These are phyloP conservation scores for Peromyscus californicus DNA, from an alignment of 2,113 vertebrate species.

Conservation along the genomic window DNA sequence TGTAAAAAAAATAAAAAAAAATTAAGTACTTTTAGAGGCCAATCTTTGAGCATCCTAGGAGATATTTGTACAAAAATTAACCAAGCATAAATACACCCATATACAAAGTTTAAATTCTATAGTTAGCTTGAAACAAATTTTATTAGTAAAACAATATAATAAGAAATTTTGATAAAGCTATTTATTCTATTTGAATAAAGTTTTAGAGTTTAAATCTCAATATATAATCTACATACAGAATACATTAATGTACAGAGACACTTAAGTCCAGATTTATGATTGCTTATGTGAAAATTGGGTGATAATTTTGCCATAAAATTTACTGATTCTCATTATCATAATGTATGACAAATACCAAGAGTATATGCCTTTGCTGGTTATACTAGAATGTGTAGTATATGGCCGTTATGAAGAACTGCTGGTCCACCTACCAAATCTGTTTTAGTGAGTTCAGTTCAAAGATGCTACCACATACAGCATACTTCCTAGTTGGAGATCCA, in stretches of 20 bases:
- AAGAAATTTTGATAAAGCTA: neutral
- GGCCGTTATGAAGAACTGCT: slow-evolving; percentile 37
- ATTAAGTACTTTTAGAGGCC: neutral
- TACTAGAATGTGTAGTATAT: neutral
- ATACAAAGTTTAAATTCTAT: neutral
- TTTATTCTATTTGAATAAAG: neutral
- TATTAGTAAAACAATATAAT: neutral
- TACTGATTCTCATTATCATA: neutral
- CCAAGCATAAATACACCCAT: neutral
- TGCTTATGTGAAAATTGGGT: neutral
- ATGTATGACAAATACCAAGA: neutral
- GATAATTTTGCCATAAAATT: neutral
- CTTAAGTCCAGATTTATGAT: neutral
- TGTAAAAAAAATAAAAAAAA: neutral
- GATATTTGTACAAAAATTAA: neutral
- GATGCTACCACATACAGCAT: slow-evolving; percentile 36
- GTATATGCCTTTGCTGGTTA: neutral
- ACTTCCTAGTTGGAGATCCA: neutral
- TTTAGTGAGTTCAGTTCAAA: slow-evolving; percentile 47
- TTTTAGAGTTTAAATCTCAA: neutral
- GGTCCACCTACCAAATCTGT: neutral
- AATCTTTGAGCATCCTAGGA: neutral
- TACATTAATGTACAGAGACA: neutral
- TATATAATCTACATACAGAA: neutral
- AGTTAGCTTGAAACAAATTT: neutral